Evolutionary conservation across 1,140 invertebrate genomes (phyloP).

Genomic region (Teleogryllus occipitalis): DNA sequence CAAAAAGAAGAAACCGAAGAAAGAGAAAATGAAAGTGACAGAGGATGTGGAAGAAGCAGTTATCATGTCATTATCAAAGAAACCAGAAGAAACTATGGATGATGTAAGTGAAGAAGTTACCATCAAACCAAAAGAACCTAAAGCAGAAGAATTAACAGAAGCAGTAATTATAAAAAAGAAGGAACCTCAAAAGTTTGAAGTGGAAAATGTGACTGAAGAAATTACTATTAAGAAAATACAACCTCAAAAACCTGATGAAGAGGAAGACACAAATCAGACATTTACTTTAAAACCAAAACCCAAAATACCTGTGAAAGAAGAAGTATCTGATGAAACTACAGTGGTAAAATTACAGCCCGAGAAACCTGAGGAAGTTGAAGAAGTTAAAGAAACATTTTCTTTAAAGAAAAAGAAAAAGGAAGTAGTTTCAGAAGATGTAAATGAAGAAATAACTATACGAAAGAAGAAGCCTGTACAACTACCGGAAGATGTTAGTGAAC

Average conservation of each 20-base stretch:
- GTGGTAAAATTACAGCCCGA: constrained; percentile 26
- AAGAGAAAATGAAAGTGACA: constrained; percentile 26
- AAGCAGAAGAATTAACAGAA: constrained; percentile 32
- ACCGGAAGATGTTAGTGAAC: constrained; percentile 22
- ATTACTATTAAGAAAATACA: constrained; percentile 24
- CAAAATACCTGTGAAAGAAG: constrained; percentile 27
- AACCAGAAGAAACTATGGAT: constrained; percentile 29
- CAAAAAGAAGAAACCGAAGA: constrained; percentile 24
- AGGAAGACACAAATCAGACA: constrained; percentile 22
- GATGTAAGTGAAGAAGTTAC: constrained; percentile 32
- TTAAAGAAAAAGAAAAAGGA: constrained; percentile 35
- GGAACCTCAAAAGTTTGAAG: constrained; percentile 22
- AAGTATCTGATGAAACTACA: constrained; percentile 26
- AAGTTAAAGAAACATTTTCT: constrained; percentile 31
- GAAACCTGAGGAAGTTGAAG: constrained; percentile 26
- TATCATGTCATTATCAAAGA: constrained; percentile 26
- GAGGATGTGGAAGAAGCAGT: constrained; percentile 20
- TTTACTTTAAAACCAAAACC: constrained; percentile 21
- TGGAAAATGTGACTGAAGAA: constrained; percentile 26
- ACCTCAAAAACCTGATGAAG: constrained; percentile 26
- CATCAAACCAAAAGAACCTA: constrained; percentile 28
- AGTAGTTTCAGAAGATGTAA: constrained; percentile 23
- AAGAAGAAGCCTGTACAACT: constrained; percentile 18
- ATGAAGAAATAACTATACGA: constrained; percentile 19
- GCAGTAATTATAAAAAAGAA: constrained; percentile 35